Percentiles rank a stretch among this genome's conserved stretches.
Conservation (phyloP, 1,140 invertebrate genomes). For the Cherax destructor region DNA sequence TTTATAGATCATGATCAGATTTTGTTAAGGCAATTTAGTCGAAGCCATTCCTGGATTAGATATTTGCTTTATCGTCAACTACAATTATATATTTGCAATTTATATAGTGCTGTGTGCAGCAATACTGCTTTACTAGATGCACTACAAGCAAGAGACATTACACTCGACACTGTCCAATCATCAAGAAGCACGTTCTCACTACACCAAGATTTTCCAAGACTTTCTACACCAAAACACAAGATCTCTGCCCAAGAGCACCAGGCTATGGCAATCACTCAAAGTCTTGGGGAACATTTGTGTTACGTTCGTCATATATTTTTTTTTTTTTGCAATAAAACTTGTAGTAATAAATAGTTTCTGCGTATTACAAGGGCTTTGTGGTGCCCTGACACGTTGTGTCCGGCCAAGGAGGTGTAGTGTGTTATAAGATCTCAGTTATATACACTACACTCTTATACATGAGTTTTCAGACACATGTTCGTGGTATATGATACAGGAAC, state of each 20-base stretch:
- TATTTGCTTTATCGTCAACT: neutral
- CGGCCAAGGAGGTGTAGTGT: neutral
- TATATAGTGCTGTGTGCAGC: neutral
- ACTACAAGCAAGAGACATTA: conserved; percentile 12
- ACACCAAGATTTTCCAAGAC: neutral
- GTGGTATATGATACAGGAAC: neutral
- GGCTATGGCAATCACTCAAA: neutral
- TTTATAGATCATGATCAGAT: neutral
- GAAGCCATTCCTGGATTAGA: neutral
- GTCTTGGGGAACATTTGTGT: neutral
- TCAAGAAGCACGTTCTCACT: neutral
- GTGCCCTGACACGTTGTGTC: neutral
- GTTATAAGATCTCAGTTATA: neutral
- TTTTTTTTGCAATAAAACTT: neutral
- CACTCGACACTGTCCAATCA: neutral
- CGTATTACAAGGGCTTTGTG: neutral
- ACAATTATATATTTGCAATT: neutral
- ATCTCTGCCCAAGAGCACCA: neutral
- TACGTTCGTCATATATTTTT: neutral
- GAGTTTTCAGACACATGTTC: neutral
- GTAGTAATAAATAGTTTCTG: neutral
- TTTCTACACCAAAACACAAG: neutral
- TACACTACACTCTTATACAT: neutral
- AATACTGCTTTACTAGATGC: neutral
- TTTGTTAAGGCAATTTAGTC: neutral